Conservation (phyloP, 2,113 vertebrate species). For the Trinectes maculatus region DNA sequence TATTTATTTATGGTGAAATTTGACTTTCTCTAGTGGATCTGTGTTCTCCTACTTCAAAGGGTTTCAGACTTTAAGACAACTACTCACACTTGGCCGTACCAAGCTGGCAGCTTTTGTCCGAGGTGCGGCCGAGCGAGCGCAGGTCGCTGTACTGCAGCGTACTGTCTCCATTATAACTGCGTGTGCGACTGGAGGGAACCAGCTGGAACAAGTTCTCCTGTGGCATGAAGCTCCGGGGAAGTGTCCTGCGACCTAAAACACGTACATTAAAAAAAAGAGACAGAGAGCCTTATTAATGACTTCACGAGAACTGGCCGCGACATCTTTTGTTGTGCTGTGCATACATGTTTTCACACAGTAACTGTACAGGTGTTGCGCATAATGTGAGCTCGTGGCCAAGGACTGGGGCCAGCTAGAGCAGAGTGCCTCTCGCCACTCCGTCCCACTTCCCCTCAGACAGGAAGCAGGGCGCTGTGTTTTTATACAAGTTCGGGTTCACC, state of each 20-base stretch:
- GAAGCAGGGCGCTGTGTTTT: conserved; percentile 75
- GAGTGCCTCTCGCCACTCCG: conserved; percentile 54
- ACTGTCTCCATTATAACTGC: conserved; percentile 88
- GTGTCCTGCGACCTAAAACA: conserved; percentile 87
- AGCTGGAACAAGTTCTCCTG: conserved; percentile 91
- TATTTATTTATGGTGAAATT: neutral
- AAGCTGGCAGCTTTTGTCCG: conserved; percentile 76
- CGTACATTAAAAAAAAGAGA: neutral
- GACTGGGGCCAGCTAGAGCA: conserved; percentile 45
- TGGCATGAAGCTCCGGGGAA: conserved; percentile 90
- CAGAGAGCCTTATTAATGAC: conserved; percentile 24
- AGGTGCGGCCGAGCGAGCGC: conserved; percentile 78
- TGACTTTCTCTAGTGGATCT: neutral
- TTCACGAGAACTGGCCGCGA: neutral
- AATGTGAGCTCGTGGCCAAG: conserved; percentile 33
- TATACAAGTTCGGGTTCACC: conserved; percentile 64
- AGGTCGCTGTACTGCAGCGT: conserved; percentile 84
- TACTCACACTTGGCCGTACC: conserved; percentile 78
- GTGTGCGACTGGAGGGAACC: conserved; percentile 87
- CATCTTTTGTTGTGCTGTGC: conserved; percentile 32
- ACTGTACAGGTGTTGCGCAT: conserved; percentile 43
- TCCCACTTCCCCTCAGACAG: conserved; percentile 76
- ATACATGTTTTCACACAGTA: conserved; percentile 9
- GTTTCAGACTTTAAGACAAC: neutral
- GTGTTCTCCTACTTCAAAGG: neutral